Evolutionary conservation across 2,888 invertebrate genomes (phyloP), one percentile per base, ranked within the genome.

Genomic region (Erebia palarica): DNA sequence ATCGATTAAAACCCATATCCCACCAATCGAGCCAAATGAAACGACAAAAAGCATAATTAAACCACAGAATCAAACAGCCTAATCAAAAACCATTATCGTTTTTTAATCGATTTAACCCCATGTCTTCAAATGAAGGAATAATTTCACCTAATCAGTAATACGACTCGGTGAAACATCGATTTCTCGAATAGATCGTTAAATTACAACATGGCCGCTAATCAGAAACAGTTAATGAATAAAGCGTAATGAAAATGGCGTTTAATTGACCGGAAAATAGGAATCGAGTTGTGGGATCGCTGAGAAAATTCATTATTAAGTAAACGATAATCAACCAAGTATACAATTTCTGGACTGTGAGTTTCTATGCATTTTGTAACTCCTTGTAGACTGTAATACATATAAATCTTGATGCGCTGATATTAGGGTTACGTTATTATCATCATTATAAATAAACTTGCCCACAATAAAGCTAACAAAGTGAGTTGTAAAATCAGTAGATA

Each of bases 251-350:
- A 89, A 88, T 82, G 85, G 86, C 79, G 85, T 86, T 89, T 89
- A 91, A 92, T 91, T 89, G 91, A 89, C 86, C 89, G 89, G 90
- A 89, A 91, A 92, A 92, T 92, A 87, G 88, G 88, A 79, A 91
- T 86, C 84, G 84, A 80, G 67, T 58, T 60, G 71, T 69, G 57
- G 71, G 51, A 58, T 47, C 63, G 53, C 16, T 42, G 51, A 64
- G 58, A 36, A 71, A 71, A 59, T 68, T 47, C 63, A 63, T 63
- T 63, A 42, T 47, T n/a, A 13, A 1, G 27, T 36, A 36, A 53
- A 42, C 42, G 47, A 16, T 53, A 61, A 55, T 61, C 36, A 53
- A 55, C 57, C 36, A 53, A 42, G 10, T 1, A 53, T 53, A 51
- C 53, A 65, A 65, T 65, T 53, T 53, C 64, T 14, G 16, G 3